These are phyloP conservation scores for Syrista parreyssii DNA, from an alignment of 2,888 invertebrate genomes.

Conservation along the genomic window DNA sequence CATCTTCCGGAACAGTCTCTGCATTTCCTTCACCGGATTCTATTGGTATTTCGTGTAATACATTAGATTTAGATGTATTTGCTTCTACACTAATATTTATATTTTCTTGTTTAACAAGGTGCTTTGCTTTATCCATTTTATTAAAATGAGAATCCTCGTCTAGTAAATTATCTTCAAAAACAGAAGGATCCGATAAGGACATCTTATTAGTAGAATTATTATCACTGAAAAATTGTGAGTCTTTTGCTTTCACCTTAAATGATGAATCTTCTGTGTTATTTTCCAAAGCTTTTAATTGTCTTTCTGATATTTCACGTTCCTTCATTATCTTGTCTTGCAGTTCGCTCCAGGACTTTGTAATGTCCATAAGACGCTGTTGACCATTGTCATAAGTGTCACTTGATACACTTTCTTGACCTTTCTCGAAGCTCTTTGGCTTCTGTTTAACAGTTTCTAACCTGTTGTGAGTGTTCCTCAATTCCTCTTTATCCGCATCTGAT, in stretches of 20 bases:
- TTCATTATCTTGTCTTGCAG: conserved; percentile 34
- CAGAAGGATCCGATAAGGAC: background rate
- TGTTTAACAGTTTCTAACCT: background rate
- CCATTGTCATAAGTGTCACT: background rate
- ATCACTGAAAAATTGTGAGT: background rate
- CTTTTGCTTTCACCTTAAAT: background rate
- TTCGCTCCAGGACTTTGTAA: conserved; percentile 37
- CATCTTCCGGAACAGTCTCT: background rate
- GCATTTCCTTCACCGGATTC: background rate
- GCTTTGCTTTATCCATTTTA: background rate
- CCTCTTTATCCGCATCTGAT: background rate
- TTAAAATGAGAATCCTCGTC: background rate
- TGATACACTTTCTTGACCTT: background rate
- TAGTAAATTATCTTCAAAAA: background rate
- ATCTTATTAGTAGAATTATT: background rate
- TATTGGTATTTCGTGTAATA: background rate
- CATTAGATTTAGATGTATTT: background rate
- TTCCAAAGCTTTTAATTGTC: conserved; percentile 30
- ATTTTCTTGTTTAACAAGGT: background rate
- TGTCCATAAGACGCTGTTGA: conserved; percentile 26
- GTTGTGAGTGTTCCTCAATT: background rate
- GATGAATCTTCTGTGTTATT: background rate
- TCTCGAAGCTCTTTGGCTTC: background rate
- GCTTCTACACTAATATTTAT: background rate
- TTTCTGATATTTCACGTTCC: conserved; percentile 36